Conservation (phyloP, 2,113 vertebrate species). For the Grantiella picta region DNA sequence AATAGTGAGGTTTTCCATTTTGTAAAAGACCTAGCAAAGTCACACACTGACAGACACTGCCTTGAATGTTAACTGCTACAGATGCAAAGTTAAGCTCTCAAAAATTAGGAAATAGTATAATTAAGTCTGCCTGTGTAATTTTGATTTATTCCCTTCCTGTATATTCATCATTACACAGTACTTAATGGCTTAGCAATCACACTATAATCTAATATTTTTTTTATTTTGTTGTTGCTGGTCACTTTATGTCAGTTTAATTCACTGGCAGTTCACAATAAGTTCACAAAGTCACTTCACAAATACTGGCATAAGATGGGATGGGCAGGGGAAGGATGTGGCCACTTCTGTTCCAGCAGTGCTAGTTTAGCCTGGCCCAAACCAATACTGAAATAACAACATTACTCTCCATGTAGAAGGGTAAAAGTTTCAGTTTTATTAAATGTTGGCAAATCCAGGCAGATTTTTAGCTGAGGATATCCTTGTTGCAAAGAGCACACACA, state of each 20-base stretch:
- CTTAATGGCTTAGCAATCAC: neutral
- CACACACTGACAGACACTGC: neutral
- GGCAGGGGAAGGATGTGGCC: neutral
- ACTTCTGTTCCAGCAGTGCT: neutral
- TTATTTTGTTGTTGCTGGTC: neutral
- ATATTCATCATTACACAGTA: neutral
- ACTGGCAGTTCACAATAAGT: neutral
- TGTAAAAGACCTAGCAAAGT: neutral
- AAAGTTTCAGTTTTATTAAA: neutral
- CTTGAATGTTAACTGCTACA: neutral
- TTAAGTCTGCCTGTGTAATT: neutral
- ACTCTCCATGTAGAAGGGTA: neutral
- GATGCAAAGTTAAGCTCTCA: neutral
- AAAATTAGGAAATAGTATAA: neutral
- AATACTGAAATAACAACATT: neutral
- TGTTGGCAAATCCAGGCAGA: neutral
- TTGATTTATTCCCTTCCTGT: slow-evolving; percentile 8
- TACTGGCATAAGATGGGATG: neutral
- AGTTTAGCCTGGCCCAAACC: neutral
- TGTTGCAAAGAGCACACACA: neutral
- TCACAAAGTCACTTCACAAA: neutral
- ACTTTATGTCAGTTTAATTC: neutral
- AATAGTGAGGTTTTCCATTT: neutral
- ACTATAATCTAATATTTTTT: neutral
- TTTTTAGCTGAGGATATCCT: neutral